phyloP scores from a whole-genome alignment of 2,888 invertebrate species.

The Empis livida region DNA sequence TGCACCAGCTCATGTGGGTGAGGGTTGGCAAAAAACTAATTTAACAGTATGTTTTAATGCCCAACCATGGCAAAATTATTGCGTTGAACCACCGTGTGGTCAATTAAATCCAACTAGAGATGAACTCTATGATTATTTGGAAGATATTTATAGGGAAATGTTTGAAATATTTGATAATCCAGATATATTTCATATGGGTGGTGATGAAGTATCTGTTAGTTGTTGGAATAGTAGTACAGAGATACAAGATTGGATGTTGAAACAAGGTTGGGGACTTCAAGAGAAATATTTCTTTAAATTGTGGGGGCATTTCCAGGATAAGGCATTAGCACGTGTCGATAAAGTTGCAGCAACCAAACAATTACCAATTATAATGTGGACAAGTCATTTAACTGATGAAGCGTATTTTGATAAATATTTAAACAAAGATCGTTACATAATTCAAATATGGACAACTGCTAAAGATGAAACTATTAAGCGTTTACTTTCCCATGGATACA shows the following conservation, averaged over 20 bases:
- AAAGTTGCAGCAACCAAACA: slow-evolving; percentile 34
- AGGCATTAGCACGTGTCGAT: slow-evolving; percentile 28
- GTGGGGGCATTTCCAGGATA: slow-evolving; percentile 60
- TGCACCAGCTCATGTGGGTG: slow-evolving; percentile 80
- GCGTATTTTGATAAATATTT: slow-evolving; percentile 51
- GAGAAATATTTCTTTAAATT: slow-evolving; percentile 49
- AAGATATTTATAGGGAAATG: slow-evolving; percentile 66
- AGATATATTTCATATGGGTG: slow-evolving; percentile 81
- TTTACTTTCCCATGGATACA: slow-evolving; percentile 57
- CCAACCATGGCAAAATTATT: slow-evolving; percentile 58
- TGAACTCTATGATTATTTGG: slow-evolving; percentile 51
- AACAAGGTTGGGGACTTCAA: slow-evolving; percentile 46
- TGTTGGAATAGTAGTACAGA: slow-evolving; percentile 66
- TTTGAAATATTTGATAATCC: slow-evolving; percentile 38
- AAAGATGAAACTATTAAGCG: slow-evolving; percentile 49
- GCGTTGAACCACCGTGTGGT: slow-evolving; percentile 77
- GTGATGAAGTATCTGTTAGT: slow-evolving; percentile 54
- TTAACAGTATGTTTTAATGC: slow-evolving; percentile 56
- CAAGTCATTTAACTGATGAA: slow-evolving; percentile 60
- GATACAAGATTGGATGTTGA: slow-evolving; percentile 56
- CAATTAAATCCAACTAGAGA: slow-evolving; percentile 65
- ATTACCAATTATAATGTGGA: slow-evolving; percentile 63
- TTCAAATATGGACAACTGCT: slow-evolving; percentile 68
- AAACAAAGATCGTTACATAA: slow-evolving; percentile 61
- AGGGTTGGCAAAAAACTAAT: slow-evolving; percentile 65